Evolutionary conservation across 2,888 invertebrate genomes (phyloP), one percentile per base, ranked within the genome.

Genomic region (Timema podura): DNA sequence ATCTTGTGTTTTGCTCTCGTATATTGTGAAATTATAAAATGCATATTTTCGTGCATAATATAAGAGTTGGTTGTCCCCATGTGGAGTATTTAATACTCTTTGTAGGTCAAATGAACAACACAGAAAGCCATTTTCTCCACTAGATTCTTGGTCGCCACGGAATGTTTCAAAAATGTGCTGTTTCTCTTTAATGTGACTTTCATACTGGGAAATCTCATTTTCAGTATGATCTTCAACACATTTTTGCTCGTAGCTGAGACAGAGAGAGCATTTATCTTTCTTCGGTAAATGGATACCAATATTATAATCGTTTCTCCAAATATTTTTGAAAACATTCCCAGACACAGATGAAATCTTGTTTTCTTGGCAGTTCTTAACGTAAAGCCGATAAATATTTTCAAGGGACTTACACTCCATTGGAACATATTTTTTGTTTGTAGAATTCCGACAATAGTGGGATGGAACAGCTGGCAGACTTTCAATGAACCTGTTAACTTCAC

Each of bases 21-120:
- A 78, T n/a, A 79, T 67, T 5, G 78, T 78, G 46, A 78, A 76
- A 75, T 78, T 79, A n/a, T 76, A 77, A 8, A 77, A 75, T 30
- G 77, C 76, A n/a, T 78, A 71, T 72, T 78, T 79, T 46, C 77
- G 71, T 44, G 76, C 72, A 70, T 77, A 77, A 74, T 65, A 65
- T n/a, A 65, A 46, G 13, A 6, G 7, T n/a, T 65, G 47, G 30
- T 48, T 65, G 13, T 65, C 65, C 16, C 65, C 65, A 46, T 48
- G 15, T 11, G 65, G 65, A 7, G 13, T 54, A 54, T 54, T 54
- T 16, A 54, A 13, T 10, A 54, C 54, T 13, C 1, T 11, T 16
- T 54, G n/a, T 16, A 54, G 54, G 16, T 54, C 2, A 1, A 54
- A 54, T 10, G 54, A 54, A 54, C 0, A 54, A 54, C 54, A 54